These are phyloP conservation scores for Phylloscopus trochiloides DNA, from an alignment of 2,113 vertebrate species.

Conservation along the genomic window DNA sequence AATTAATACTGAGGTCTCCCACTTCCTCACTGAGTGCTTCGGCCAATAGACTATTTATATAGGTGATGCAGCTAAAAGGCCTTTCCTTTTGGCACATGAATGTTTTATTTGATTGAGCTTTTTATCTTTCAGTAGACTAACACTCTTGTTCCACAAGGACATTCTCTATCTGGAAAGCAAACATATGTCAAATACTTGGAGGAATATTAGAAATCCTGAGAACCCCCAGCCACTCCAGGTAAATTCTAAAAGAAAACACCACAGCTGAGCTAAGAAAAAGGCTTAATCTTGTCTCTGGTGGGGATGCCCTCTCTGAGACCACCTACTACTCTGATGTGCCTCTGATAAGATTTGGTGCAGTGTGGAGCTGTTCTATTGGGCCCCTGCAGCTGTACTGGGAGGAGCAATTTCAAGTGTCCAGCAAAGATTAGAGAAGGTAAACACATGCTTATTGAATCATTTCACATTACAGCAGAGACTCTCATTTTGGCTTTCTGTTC, in stretches of 20 bases:
- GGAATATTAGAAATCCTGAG: not conserved
- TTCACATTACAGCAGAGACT: not conserved
- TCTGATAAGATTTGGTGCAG: not conserved
- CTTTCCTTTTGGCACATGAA: conserved; percentile 46
- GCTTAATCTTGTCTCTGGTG: not conserved
- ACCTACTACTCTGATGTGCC: not conserved
- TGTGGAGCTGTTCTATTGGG: not conserved
- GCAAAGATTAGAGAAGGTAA: not conserved
- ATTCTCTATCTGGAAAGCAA: conserved; percentile 29
- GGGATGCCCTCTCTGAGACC: not conserved
- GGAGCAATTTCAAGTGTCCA: not conserved
- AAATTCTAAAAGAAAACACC: not conserved
- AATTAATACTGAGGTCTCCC: conserved; percentile 55
- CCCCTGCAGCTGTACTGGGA: not conserved
- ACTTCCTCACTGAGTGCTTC: conserved; percentile 48
- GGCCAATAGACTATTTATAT: conserved; percentile 30
- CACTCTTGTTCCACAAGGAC: conserved; percentile 24
- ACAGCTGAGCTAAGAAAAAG: not conserved
- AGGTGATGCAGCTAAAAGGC: conserved; percentile 45
- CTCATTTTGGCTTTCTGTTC: not conserved
- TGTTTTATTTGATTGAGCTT: conserved; percentile 52
- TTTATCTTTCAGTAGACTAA: conserved; percentile 29
- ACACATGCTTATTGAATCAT: not conserved
- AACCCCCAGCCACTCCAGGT: not conserved
- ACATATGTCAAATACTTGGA: not conserved